Evolutionary conservation across 2,797 vertebrate species (phyloP).

Genomic region (Acestrorhynchus altus): DNA sequence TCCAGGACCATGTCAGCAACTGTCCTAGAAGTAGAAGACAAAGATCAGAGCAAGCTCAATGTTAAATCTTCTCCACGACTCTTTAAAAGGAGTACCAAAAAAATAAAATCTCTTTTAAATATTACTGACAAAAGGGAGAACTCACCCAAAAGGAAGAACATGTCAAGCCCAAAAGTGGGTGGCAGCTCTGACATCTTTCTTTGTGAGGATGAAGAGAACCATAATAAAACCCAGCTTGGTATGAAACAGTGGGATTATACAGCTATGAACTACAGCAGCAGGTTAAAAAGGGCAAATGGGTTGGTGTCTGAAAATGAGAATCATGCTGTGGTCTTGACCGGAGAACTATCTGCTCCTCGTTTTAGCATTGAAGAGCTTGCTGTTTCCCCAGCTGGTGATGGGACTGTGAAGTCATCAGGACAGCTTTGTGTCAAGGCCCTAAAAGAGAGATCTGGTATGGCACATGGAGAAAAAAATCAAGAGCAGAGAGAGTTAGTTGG

Average conservation of each 20-base stretch:
- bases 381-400: conserved; percentile 45
- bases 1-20: conserved; percentile 84
- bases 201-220: conserved; percentile 82
- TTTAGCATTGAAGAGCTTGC: conserved; percentile 86
- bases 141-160: conserved; percentile 73
- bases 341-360: conserved; percentile 83
- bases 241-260: conserved; percentile 67
- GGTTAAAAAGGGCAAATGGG: conserved; percentile 76
- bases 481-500: conserved; percentile 67
- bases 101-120: conserved; percentile 88
- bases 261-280: conserved; percentile 72
- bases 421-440: conserved; percentile 24
- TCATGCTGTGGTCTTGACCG: conserved; percentile 66
- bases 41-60: conserved; percentile 69
- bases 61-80: conserved; percentile 80
- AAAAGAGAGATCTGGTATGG: conserved; percentile 51
- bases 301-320: conserved; percentile 63
- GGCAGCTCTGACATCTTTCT: conserved; percentile 87
- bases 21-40: conserved; percentile 71
- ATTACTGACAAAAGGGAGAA: conserved; percentile 86
- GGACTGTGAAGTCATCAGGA: conserved; percentile 45
- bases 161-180: conserved; percentile 78
- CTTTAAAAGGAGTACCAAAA: conserved; percentile 86
- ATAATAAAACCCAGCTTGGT: conserved; percentile 65
- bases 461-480: conserved; percentile 53